These are phyloP conservation scores for Drosophila heteroneura DNA, from an alignment of 2,888 invertebrate genomes.

Conservation along the genomic window DNA sequence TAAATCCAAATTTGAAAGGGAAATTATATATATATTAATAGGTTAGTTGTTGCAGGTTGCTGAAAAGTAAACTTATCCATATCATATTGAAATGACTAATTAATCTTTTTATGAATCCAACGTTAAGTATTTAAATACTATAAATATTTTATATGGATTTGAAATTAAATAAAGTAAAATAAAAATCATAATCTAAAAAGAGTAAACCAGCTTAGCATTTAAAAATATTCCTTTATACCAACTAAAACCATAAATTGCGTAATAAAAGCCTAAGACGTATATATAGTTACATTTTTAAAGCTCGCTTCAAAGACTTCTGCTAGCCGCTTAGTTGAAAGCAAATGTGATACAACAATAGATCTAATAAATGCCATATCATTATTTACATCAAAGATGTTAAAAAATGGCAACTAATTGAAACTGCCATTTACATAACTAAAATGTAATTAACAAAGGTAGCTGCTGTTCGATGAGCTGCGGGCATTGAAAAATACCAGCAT, in stretches of 20 bases:
- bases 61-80: neutral
- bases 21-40: neutral
- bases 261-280: conserved; percentile 25
- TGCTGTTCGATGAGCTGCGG: conserved; percentile 33
- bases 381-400: conserved; percentile 45
- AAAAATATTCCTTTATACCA: neutral
- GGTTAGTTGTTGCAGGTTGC: neutral
- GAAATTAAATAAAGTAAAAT: neutral
- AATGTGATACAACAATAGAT: conserved; percentile 30
- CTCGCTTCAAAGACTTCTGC: conserved; percentile 21
- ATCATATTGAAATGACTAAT: neutral
- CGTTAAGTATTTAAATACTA: neutral
- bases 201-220: neutral
- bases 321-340: conserved; percentile 8
- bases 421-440: conserved; percentile 74
- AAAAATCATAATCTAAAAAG: neutral
- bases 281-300: conserved; percentile 3
- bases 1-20: neutral
- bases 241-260: conserved; percentile 27
- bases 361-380: conserved; percentile 46
- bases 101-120: neutral
- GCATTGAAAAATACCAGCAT: conserved; percentile 27
- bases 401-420: conserved; percentile 68
- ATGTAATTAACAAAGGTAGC: conserved; percentile 68
- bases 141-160: neutral